These are phyloP conservation scores for Epirrita christyi DNA, from an alignment of 2,888 invertebrate genomes.

Conservation along the genomic window DNA sequence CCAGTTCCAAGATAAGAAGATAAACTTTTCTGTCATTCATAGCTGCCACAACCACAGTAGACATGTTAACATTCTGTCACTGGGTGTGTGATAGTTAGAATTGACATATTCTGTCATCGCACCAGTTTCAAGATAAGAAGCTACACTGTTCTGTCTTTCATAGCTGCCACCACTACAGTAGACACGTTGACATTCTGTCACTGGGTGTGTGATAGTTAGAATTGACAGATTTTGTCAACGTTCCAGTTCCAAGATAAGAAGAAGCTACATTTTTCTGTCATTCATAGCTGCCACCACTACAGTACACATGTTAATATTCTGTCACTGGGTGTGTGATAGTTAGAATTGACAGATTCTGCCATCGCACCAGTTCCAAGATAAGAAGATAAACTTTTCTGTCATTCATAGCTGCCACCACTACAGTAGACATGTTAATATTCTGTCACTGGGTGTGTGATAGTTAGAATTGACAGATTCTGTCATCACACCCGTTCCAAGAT, in stretches of 20 bases:
- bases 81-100: slow-evolving; percentile 23
- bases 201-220: slow-evolving; percentile 35
- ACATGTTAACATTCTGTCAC: slow-evolving; percentile 36
- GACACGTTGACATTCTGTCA: slow-evolving; percentile 29
- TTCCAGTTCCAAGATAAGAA: background rate
- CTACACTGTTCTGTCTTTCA: background rate
- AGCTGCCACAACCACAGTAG: slow-evolving; percentile 32
- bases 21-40: background rate
- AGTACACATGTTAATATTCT: too few relatives aligned
- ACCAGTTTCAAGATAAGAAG: background rate
- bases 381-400: too few relatives aligned
- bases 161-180: slow-evolving; percentile 21
- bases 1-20: background rate
- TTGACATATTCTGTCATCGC: slow-evolving; percentile 13
- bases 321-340: too few relatives aligned
- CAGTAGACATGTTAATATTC: too few relatives aligned
- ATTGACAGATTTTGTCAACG: slow-evolving; percentile 9
- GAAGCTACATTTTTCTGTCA: background rate
- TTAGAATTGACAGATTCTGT: too few relatives aligned
- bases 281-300: too few relatives aligned
- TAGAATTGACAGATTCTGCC: too few relatives aligned
- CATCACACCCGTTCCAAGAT: too few relatives aligned
- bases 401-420: too few relatives aligned
- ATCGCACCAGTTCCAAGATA: too few relatives aligned
- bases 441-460: too few relatives aligned